Base-by-base conservation (phyloP, 2,797 vertebrate species). In the Hapalemur alaotrensis region DNA sequence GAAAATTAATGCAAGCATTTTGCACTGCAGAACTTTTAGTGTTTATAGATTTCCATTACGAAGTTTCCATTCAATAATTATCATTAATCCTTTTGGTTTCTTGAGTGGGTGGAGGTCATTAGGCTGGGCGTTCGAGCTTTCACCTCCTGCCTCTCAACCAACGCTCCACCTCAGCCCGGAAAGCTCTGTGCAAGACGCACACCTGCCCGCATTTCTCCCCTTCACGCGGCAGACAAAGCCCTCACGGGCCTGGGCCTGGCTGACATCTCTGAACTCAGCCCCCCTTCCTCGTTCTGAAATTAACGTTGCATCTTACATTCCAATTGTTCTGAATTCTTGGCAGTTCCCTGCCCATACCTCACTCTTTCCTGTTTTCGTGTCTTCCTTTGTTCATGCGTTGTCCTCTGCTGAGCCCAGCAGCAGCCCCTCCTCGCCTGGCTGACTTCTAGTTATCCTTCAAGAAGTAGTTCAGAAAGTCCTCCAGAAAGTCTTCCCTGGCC, bases 401-500 rank as follows among this genome's bases (percentile, higher is more conserved):
- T 75, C 4, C 12, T 46, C 35, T 79, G 13, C 25, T 75, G 41
- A 63, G 32, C 50, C 20, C 28, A 46, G 25, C 38, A 22, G 17
- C 35, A 23, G 15, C 4, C 18, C 5, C 20, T 57, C 28, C 38
- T 43, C 89, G 25, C 7, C 67, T 93, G 65, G 23, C 32, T 94
- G 17, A 72, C 85, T 89, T 95, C 69, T 94, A 84, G n/a, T 88
- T 94, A 41, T 28, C 48, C 78, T 93, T 91, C 46, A 95, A 59
- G 32, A 67, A 72, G 83, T 70, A 69, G 17, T 86, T 88, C 18
- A 38, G n/a, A 41, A 88, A 86, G 43, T 73, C 83, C 23, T 81
- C 54, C 48, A 85, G 35, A 67, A 91, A 85, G 54, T 54, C 20
- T 86, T 91, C 35, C 48, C 59, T 28, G 54, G n/a, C 38, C 30